Evolutionary conservation across 2,113 vertebrate genomes (phyloP).

Genomic region (Eira barbara): DNA sequence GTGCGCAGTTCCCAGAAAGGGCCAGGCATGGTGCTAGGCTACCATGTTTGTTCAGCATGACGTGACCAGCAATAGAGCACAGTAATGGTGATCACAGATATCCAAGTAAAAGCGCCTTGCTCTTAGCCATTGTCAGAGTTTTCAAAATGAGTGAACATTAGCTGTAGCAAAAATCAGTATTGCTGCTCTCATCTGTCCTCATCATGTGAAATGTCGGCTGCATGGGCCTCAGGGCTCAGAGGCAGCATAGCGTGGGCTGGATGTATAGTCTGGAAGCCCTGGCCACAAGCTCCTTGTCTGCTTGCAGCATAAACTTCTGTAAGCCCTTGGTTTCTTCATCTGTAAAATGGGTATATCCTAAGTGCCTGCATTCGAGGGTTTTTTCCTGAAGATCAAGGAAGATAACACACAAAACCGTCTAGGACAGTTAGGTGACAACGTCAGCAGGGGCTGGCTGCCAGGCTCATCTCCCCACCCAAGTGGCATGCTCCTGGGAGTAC

Average conservation of each 20-base stretch:
- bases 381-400: background rate
- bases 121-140: background rate
- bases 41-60: background rate
- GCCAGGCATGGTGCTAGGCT: background rate
- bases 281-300: background rate
- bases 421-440: background rate
- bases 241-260: background rate
- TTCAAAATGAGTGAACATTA: background rate
- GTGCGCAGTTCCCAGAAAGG: background rate
- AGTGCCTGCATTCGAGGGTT: background rate
- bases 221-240: background rate
- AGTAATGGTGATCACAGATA: background rate
- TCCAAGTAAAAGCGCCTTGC: background rate
- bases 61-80: background rate
- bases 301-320: background rate
- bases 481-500: background rate
- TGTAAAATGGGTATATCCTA: background rate
- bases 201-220: background rate
- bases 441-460: background rate
- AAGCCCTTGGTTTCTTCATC: background rate
- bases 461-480: background rate
- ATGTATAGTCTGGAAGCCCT: background rate
- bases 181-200: background rate
- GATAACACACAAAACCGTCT: background rate
- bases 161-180: background rate